Base-by-base conservation (phyloP, 2,888 invertebrate species). In the Athalia rosae region DNA sequence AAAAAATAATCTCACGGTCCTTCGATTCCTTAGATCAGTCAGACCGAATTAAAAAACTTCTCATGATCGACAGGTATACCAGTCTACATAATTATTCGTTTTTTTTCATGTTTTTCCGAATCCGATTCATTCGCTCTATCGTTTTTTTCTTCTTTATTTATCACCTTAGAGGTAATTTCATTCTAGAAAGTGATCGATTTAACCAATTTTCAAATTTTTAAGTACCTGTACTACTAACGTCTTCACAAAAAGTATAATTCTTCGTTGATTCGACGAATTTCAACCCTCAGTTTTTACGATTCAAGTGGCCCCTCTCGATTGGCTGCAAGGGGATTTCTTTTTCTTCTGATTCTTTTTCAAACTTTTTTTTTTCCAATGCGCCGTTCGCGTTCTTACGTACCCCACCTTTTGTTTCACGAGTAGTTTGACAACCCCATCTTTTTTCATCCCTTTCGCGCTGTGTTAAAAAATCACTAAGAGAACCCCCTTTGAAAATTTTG, bases 211-310 rank as follows among this genome's bases (percentile, higher is more conserved):
- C 28, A 28, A 28, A 28, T 28, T 28, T 28, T 28, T 28, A 8
- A 6, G 11, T 45, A 4, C 61, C 61, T 61, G 9, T 5, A 41
- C 62, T 3, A 13, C 7, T 4, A 43, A 58, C 43, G 71, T 69
- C 41, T 11, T 53, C 28, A 43, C 41, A 45, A 5, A 41, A 15
- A 15, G 4, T 3, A 13, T 8, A 6, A 28, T 28, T 7, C 13
- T 58, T 13, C 43, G 56, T 56, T 71, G 71, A 71, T 71, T 71
- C 56, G 58, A 45, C 45, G 71, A 71, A 71, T 71, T 71, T 71
- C 41, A 58, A 56, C 71, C 71, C 71, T 58, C 28, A 28, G 28
- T 71, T 6, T 71, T 71, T 9, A 61, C n/a, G n/a, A 58, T 58
- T 71, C 45, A 71, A 71, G 71, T 71, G 58, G 13, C 45, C 45